Conservation (phyloP, 2,797 vertebrate species). For the Artibeus lituratus region DNA sequence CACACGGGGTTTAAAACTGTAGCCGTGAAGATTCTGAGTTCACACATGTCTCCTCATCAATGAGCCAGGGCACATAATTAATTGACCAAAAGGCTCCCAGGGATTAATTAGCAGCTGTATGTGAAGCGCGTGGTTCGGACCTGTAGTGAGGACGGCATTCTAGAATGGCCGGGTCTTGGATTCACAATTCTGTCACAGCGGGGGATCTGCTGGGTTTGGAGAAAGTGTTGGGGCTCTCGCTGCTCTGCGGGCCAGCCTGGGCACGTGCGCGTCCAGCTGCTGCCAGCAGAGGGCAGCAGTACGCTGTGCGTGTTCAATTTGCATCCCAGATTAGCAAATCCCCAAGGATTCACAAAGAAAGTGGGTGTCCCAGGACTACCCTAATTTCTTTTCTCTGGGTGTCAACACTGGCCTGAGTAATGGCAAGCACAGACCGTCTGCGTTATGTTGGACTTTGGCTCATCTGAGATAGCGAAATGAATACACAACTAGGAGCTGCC, state of each 20-base stretch:
- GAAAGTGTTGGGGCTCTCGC: neutral
- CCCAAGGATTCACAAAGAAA: conserved; percentile 46
- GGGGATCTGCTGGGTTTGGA: neutral
- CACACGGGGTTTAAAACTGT: neutral
- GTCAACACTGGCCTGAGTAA: conserved; percentile 43
- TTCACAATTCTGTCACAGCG: neutral
- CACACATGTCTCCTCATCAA: conserved; percentile 7
- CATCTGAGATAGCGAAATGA: conserved; percentile 82
- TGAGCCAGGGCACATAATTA: conserved; percentile 50
- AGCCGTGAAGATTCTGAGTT: neutral
- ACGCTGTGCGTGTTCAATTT: conserved; percentile 64
- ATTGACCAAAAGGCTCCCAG: conserved; percentile 41
- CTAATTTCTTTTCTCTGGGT: conserved; percentile 45
- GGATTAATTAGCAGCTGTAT: conserved; percentile 63
- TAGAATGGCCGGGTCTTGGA: neutral
- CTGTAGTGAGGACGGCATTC: neutral
- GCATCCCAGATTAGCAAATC: conserved; percentile 70
- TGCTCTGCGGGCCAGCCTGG: neutral
- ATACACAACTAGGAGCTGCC: conserved; percentile 81
- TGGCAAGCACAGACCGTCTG: conserved; percentile 23
- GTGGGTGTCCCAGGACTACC: conserved; percentile 38
- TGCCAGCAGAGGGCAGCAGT: conserved; percentile 76
- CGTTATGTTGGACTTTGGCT: neutral
- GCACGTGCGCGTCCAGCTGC: neutral
- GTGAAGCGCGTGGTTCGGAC: conserved; percentile 3